Evolutionary conservation across 2,113 vertebrate genomes (phyloP).

Genomic region (Siniperca knerii): DNA sequence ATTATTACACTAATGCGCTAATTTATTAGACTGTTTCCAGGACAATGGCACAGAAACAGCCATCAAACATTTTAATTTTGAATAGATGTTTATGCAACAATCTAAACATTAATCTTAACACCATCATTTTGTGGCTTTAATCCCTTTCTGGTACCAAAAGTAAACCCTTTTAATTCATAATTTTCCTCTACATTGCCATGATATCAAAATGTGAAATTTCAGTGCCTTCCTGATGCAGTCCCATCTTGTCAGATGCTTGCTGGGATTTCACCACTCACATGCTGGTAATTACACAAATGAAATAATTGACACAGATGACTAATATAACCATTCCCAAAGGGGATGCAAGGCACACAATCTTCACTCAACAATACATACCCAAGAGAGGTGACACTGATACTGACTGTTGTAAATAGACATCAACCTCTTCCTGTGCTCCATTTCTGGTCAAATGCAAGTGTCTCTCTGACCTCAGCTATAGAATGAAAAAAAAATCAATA

Average conservation of each 20-base stretch:
- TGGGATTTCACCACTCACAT: constrained; percentile 56
- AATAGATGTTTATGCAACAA: neutral
- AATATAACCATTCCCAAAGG: constrained; percentile 55
- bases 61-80: neutral
- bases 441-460: neutral
- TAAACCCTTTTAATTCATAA: neutral
- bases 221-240: constrained; percentile 38
- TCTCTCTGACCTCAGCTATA: neutral
- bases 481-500: too few relatives aligned
- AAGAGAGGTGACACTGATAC: constrained; percentile 20
- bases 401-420: neutral
- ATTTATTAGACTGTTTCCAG: neutral
- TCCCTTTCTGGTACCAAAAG: constrained; percentile 5
- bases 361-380: constrained; percentile 28
- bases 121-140: neutral
- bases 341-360: constrained; percentile 33
- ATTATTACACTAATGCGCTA: neutral
- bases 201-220: neutral
- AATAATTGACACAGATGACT: constrained; percentile 66
- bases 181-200: neutral
- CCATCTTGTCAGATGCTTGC: constrained; percentile 53
- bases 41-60: neutral
- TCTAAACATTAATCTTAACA: neutral
- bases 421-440: neutral
- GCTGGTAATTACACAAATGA: constrained; percentile 69